Evolutionary conservation across 1,140 invertebrate genomes (phyloP), one percentile per base, ranked within the genome.

Genomic region (Drepana arcuata): DNA sequence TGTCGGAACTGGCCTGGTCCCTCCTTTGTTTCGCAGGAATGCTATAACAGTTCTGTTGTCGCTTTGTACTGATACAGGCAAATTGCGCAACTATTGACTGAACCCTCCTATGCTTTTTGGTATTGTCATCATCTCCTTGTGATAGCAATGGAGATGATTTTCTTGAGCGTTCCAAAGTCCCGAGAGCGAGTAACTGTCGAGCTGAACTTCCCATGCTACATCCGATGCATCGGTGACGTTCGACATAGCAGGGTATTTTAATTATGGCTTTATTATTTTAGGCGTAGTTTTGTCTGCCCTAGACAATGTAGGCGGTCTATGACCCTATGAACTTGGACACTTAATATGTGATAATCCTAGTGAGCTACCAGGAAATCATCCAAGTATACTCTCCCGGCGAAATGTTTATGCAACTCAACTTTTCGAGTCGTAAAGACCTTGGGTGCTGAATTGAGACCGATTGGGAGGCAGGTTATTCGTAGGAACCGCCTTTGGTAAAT

Each of bases 21-120:
- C 38, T 12, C 34, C 38, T n/a, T n/a, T n/a, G n/a, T n/a, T n/a
- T n/a, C n/a, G n/a, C n/a, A n/a, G n/a, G n/a, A n/a, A n/a, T n/a
- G 49, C 24, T 3, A 47, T 40, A n/a, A 43, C 51, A 0, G 62
- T 69, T 23, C 29, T 52, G 51, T 52, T 68, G 55, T 68, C 56
- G 39, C 56, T 46, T 15, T 66, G 61, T 13, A 68, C n/a, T 13
- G 59, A 31, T 1, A 60, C 25, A 6, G 46, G 30, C 5, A 26
- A 34, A 23, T 36, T 23, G 14, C 7, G 12, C 12, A 69, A 18
- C 0, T 16, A 0, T 5, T 46, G 34, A 25, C 34, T 26, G 13
- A 29, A 24, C 6, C 14, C 32, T 38, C 48, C 16, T 6, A 66
- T 14, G 6, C 35, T 45, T 13, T 38, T 26, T 3, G 46, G 28